Percentiles rank a stretch among this genome's conserved stretches.
These are phyloP conservation scores for Oscheius sp. DNA, from an alignment of 2,888 invertebrate genomes.

Conservation along the genomic window DNA sequence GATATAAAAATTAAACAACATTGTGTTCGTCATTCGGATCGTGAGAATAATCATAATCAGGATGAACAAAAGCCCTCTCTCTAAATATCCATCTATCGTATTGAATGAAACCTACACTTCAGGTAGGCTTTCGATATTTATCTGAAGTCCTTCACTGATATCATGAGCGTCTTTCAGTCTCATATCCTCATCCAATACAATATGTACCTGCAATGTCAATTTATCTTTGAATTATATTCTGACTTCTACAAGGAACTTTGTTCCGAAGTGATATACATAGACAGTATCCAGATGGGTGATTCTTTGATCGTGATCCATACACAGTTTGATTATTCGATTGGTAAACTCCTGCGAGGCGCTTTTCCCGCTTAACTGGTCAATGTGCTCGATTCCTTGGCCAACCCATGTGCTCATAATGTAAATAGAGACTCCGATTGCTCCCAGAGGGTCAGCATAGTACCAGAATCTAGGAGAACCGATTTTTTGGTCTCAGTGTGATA, in stretches of 20 bases:
- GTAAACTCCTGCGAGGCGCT: constrained; percentile 69
- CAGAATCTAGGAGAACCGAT: constrained; percentile 46
- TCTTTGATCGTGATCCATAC: constrained; percentile 66
- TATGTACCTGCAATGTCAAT: constrained; percentile 59
- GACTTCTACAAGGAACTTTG: constrained; percentile 72
- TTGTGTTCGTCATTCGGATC: constrained; percentile 73
- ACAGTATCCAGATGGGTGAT: constrained; percentile 73
- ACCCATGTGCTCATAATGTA: constrained; percentile 72
- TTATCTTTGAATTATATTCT: neutral
- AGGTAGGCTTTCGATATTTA: constrained; percentile 72
- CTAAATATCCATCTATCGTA: constrained; percentile 16
- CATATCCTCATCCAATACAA: constrained; percentile 73
- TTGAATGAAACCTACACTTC: constrained; percentile 49
- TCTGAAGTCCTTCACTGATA: constrained; percentile 73
- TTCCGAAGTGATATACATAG: constrained; percentile 74
- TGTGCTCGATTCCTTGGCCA: constrained; percentile 71
- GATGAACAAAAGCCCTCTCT: constrained; percentile 74
- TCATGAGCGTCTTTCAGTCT: constrained; percentile 72
- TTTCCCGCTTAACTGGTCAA: constrained; percentile 65
- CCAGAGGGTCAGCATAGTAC: constrained; percentile 73
- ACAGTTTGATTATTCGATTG: constrained; percentile 70
- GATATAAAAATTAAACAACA: constrained; percentile 45
- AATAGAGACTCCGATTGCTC: constrained; percentile 73
- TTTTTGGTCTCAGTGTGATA: too few relatives aligned
- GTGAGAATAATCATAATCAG: constrained; percentile 73